Base-by-base conservation (phyloP, 1,140 invertebrate species). In the Danaus melanippus region DNA sequence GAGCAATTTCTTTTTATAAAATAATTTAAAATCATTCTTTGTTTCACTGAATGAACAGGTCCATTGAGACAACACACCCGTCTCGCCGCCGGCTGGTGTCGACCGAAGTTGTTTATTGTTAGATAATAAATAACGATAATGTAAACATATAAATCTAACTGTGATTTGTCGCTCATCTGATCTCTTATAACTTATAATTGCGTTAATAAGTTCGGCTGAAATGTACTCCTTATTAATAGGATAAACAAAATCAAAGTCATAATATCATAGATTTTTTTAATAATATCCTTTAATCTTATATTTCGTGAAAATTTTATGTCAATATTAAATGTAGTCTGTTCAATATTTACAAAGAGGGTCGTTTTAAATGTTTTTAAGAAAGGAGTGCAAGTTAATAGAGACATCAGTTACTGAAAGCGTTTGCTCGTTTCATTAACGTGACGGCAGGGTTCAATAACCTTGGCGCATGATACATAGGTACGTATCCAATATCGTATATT, bases 401-500 rank as follows among this genome's bases (percentile, higher is more conserved):
- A 81, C 72, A 71, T 76, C 67, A 65, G 66, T 69, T 74, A 72
- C 62, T 57, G 59, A 67, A 66, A 71, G 56, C 66, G 77, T 76
- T 86, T 82, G 73, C 64, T 67, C 74, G 67, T 79, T 79, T 78
- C 72, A 84, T 82, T 81, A 82, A 75, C 74, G 66, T 56, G 64
- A 67, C 63, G 58, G 58, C 50, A 55, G 42, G 60, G 82, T 72
- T 79, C 76, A 80, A 82, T 71, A 83, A 84, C 81, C 83, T 75
- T 66, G 58, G 65, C 68, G 61, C 56, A 48, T 59, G 47, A 60
- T 53, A 58, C 56, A 46, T 48, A n/a, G n/a, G n/a, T n/a, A 58
- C 43, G 53, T 60, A 53, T 55, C 46, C 53, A 49, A 15, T 70
- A 75, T 65, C 67, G 58, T 57, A 67, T 74, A 76, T 79, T 74